These are phyloP conservation scores for Champsocephalus gunnari DNA, from an alignment of 2,797 vertebrate species.

Conservation along the genomic window DNA sequence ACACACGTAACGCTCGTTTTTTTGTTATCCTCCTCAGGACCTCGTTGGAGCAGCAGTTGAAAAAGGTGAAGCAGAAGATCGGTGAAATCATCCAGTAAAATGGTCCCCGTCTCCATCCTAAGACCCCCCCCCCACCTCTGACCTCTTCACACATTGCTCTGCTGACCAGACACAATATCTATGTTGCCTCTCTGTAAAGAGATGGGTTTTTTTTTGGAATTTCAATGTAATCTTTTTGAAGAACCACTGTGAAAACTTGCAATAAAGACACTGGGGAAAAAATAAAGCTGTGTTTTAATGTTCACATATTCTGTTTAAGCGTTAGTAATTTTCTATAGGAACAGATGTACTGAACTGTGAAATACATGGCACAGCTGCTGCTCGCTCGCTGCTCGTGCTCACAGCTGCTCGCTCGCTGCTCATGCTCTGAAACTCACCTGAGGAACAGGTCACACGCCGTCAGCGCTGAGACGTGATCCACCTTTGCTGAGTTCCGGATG, in stretches of 20 bases:
- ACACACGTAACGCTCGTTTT: neutral
- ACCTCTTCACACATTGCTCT: slow-evolving; percentile 21
- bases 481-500: no score
- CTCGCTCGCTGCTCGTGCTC: no score
- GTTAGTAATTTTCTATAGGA: slow-evolving; percentile 16
- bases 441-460: no score
- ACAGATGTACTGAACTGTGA: slow-evolving; percentile 9
- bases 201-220: slow-evolving; percentile 19
- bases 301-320: neutral
- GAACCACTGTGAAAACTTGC: slow-evolving; percentile 24
- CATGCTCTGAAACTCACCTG: no score
- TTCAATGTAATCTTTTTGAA: slow-evolving; percentile 25
- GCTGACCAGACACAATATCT: slow-evolving; percentile 9
- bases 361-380: neutral
- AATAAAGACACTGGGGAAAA: slow-evolving; percentile 23
- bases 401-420: no score
- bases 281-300: neutral
- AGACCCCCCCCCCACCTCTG: neutral
- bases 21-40: slow-evolving; percentile 52
- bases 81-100: neutral
- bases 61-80: fast-evolving
- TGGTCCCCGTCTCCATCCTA: neutral
- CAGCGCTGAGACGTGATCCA: no score
- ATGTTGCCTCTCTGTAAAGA: slow-evolving; percentile 9
- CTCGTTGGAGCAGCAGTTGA: slow-evolving; percentile 41